Conservation (phyloP, 2,888 invertebrate genomes). For the Tenthredo notha region DNA sequence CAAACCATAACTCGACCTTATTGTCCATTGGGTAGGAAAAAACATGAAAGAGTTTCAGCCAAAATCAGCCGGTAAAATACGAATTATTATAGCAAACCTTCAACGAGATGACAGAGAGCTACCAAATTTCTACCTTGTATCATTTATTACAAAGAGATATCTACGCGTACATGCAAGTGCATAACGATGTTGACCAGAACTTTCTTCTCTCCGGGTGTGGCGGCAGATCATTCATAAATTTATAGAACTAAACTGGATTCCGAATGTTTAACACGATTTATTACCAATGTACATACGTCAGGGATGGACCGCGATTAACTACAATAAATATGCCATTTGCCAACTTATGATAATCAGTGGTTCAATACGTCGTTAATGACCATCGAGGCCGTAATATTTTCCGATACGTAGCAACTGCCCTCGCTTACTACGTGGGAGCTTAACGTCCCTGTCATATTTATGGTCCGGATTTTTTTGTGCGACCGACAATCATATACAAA, state of each 20-base stretch:
- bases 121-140: slow-evolving; percentile 38
- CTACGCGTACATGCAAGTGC: background rate
- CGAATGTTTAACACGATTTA: slow-evolving; percentile 46
- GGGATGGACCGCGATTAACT: slow-evolving; percentile 18
- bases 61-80: background rate
- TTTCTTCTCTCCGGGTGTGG: slow-evolving; percentile 41
- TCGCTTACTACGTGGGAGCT: slow-evolving; percentile 28
- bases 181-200: slow-evolving; percentile 19
- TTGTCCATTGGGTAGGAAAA: slow-evolving; percentile 30
- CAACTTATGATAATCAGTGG: slow-evolving; percentile 51
- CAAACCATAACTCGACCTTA: slow-evolving; percentile 35
- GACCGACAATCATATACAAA: slow-evolving; percentile 11
- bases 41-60: background rate
- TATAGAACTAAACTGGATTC: slow-evolving; percentile 31
- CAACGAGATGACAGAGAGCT: slow-evolving; percentile 16
- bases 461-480: background rate
- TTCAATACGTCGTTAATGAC: slow-evolving; percentile 48
- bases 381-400: slow-evolving; percentile 27
- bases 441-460: slow-evolving; percentile 43
- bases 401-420: slow-evolving; percentile 5
- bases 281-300: slow-evolving; percentile 24
- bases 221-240: slow-evolving; percentile 25
- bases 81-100: slow-evolving; percentile 33
- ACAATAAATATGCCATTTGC: slow-evolving; percentile 48
- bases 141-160: slow-evolving; percentile 13